Conservation (phyloP, 2,113 vertebrate species). For the Hippocampus abdominalis region DNA sequence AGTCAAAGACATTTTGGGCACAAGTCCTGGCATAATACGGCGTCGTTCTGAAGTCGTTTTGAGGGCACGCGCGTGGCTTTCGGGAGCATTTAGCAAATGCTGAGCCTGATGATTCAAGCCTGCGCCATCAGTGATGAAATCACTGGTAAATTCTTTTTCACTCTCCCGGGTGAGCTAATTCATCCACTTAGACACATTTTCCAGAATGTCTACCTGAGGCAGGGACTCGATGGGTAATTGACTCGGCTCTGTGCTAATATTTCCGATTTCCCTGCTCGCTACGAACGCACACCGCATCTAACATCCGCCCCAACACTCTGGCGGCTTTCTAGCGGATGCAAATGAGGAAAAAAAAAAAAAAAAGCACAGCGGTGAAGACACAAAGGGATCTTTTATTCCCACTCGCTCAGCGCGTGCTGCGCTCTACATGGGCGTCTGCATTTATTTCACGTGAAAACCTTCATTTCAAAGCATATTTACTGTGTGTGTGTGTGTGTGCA, state of each 20-base stretch:
- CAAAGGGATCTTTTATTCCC: not conserved
- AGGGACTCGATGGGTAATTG: not conserved
- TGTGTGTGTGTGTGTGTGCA: too few species aligned
- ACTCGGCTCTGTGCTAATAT: constrained; percentile 3
- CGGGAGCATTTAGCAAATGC: not conserved
- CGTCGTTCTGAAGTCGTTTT: not conserved
- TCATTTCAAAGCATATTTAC: too few species aligned
- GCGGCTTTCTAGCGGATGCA: constrained; percentile 30
- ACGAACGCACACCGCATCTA: constrained; percentile 17
- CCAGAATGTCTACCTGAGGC: not conserved
- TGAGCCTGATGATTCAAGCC: not conserved
- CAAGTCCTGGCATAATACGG: not conserved
- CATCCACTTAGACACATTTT: constrained; percentile 8
- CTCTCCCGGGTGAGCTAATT: not conserved
- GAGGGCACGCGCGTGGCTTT: not conserved
- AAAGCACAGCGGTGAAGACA: not conserved
- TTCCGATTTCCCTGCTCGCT: constrained; percentile 15
- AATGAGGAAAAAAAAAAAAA: constrained; percentile 17
- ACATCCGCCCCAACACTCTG: constrained; percentile 21
- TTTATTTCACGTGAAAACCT: too few species aligned
- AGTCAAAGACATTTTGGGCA: not conserved
- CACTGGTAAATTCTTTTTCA: not conserved
- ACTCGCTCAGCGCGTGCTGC: not conserved
- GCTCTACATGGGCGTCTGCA: not conserved
- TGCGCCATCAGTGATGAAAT: not conserved